These are phyloP conservation scores for Acheta domesticus DNA, from an alignment of 2,888 invertebrate genomes.

Conservation along the genomic window DNA sequence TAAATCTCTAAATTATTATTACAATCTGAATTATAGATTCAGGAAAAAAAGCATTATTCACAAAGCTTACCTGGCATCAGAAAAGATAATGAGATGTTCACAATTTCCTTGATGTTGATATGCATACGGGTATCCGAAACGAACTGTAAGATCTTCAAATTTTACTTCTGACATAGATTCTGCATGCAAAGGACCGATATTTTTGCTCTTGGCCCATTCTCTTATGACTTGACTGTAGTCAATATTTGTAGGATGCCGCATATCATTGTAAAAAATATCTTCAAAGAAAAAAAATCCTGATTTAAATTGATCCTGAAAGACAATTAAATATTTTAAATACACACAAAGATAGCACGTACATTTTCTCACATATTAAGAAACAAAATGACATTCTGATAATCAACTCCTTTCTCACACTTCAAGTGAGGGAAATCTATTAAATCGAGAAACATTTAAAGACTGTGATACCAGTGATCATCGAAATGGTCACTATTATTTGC, in stretches of 20 bases:
- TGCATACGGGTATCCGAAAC: slow-evolving; percentile 66
- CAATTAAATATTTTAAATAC: too few species aligned
- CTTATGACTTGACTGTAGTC: slow-evolving; percentile 66
- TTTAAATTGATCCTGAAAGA: slow-evolving; percentile 55
- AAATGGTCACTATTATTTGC: too few species aligned
- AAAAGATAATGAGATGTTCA: slow-evolving; percentile 83
- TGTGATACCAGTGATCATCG: too few species aligned
- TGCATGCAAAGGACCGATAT: slow-evolving; percentile 52
- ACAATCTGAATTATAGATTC: too few species aligned
- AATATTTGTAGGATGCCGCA: slow-evolving; percentile 53
- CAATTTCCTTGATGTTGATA: slow-evolving; percentile 90
- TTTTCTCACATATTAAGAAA: too few species aligned
- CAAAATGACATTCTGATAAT: too few species aligned
- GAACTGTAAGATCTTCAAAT: slow-evolving; percentile 48
- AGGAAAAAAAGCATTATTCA: too few species aligned
- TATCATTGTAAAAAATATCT: slow-evolving; percentile 75
- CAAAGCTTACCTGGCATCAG: slow-evolving; percentile 58
- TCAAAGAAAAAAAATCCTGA: slow-evolving; percentile 75
- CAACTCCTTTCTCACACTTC: too few species aligned
- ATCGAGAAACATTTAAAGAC: too few species aligned
- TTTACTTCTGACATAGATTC: slow-evolving; percentile 53
- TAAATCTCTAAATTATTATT: too few species aligned
- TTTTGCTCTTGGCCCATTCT: slow-evolving; percentile 57
- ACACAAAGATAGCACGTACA: too few species aligned
- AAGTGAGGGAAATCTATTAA: too few species aligned